These are phyloP conservation scores for Scolopax mira DNA, from an alignment of 2,113 vertebrate genomes.

Conservation along the genomic window DNA sequence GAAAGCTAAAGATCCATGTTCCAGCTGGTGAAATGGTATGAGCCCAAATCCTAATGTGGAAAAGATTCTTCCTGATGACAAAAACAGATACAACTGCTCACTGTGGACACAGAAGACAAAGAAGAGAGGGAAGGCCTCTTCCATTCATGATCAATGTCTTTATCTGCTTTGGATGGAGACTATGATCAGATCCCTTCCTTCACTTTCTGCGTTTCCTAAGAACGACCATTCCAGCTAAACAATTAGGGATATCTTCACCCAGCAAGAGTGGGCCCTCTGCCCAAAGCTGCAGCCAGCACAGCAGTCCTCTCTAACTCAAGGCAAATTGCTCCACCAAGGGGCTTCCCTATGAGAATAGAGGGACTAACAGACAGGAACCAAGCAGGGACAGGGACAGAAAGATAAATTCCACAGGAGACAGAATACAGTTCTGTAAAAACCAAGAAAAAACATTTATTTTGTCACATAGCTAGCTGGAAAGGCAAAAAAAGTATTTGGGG, in stretches of 20 bases:
- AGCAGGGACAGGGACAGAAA: neutral
- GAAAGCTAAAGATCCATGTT: neutral
- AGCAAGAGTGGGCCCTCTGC: neutral
- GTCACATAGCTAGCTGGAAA: neutral
- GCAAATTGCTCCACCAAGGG: neutral
- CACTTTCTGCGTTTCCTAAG: neutral
- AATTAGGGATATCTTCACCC: neutral
- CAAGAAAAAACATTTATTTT: accelerated
- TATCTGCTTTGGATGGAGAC: neutral
- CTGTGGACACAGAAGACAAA: neutral
- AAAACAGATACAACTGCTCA: neutral
- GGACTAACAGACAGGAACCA: neutral
- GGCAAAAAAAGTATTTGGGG: neutral
- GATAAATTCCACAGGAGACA: neutral
- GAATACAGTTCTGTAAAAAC: neutral
- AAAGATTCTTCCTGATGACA: neutral
- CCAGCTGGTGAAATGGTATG: neutral
- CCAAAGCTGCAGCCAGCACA: neutral
- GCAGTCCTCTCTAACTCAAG: neutral
- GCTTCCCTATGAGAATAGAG: neutral
- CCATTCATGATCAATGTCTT: neutral
- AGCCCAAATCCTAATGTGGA: neutral
- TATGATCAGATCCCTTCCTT: neutral
- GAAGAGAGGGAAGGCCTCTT: neutral
- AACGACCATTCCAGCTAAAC: neutral